phyloP scores from a whole-genome alignment of 2,113 vertebrate species.

The Mormyrus iriodes region DNA sequence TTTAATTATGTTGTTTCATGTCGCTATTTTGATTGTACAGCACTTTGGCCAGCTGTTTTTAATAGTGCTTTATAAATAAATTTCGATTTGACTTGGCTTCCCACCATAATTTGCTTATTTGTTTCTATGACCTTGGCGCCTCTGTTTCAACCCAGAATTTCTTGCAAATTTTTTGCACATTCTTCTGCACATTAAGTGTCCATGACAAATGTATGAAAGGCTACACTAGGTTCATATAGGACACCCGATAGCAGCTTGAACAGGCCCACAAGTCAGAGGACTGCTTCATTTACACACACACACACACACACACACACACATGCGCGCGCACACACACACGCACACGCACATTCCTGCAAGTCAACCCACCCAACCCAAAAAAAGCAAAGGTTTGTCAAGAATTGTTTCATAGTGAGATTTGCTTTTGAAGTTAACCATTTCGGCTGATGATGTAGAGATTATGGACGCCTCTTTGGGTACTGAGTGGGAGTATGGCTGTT shows the following conservation, averaged over 20 bases:
- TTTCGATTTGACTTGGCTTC: not conserved
- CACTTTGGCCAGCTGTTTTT: not conserved
- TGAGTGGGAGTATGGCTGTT: not conserved
- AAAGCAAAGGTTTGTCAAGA: not conserved
- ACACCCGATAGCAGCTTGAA: not conserved
- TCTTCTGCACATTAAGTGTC: not conserved
- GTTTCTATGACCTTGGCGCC: not conserved
- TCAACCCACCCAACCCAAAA: not conserved
- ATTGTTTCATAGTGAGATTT: not conserved
- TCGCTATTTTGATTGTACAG: not conserved
- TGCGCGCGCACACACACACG: not conserved
- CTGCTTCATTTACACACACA: not conserved
- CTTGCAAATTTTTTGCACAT: not conserved
- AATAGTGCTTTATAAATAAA: not conserved
- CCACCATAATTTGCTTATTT: no score
- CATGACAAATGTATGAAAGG: not conserved
- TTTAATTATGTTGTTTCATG: not conserved
- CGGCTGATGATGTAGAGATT: not conserved
- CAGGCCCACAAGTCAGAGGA: not conserved
- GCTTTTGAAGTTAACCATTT: not conserved
- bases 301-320: not conserved
- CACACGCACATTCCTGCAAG: not conserved
- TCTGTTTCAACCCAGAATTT: not conserved
- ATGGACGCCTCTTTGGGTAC: not conserved
- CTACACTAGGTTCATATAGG: not conserved